A percentile compares a stretch with the other conserved stretches of the same genome.
Evolutionary conservation across 2,888 invertebrate species (phyloP).

Genomic region (Endomychus coccineus): DNA sequence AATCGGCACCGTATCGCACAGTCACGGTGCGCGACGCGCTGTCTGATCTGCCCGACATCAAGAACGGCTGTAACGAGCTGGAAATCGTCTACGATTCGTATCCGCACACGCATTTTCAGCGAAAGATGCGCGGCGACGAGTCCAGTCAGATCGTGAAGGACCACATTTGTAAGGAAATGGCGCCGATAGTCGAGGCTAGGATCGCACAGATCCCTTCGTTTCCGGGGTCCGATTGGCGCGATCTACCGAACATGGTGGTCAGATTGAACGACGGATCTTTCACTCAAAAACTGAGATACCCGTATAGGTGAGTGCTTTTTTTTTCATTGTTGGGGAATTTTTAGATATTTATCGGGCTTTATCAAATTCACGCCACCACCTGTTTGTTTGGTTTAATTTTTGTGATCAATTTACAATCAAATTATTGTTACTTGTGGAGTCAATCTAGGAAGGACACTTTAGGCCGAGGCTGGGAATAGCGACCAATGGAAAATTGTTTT

Average conservation of each 20-base stretch:
- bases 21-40: conserved; percentile 74
- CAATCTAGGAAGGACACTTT: no score
- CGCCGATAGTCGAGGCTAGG: conserved; percentile 67
- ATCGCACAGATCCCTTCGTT: conserved; percentile 67
- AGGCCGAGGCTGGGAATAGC: no score
- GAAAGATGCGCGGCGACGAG: conserved; percentile 51
- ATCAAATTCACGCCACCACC: no score
- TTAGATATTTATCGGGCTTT: no score
- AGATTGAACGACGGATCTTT: conserved; percentile 63
- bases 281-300: conserved; percentile 49
- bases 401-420: no score
- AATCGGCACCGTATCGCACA: conserved; percentile 68
- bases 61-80: conserved; percentile 61
- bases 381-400: no score
- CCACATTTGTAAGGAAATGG: conserved; percentile 81
- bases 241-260: conserved; percentile 70
- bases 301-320: conserved; percentile 44
- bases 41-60: conserved; percentile 70
- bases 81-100: conserved; percentile 66
- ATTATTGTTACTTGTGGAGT: no score
- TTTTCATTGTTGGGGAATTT: no score
- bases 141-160: conserved; percentile 45
- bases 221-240: conserved; percentile 79
- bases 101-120: conserved; percentile 69
- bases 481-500: no score